Evolutionary conservation across 1,140 invertebrate genomes (phyloP).

Genomic region (Neotoxoptera formosana): DNA sequence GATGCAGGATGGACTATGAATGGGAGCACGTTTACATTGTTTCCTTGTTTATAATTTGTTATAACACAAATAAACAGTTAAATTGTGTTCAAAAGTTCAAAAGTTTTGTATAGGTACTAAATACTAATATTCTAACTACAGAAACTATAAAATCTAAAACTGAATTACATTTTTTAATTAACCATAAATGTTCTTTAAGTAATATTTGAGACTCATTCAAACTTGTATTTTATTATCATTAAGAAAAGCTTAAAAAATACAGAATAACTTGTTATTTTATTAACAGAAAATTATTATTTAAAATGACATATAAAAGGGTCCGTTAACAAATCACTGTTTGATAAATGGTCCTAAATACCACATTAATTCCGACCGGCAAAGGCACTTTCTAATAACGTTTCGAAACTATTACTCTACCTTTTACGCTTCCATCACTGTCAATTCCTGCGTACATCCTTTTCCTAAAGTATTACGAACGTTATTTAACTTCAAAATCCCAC

Average conservation of each 20-base stretch:
- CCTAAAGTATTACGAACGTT: conserved; percentile 1
- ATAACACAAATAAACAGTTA: too few relatives aligned
- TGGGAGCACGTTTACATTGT: too few relatives aligned
- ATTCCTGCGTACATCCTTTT: not conserved
- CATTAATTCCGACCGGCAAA: conserved; percentile 24
- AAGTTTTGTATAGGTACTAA: not conserved
- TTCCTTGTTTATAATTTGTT: too few relatives aligned
- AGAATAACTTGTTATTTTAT: not conserved
- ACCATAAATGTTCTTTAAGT: not conserved
- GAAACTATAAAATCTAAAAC: too few relatives aligned
- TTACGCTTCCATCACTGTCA: conserved; percentile 44
- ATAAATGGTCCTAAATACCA: conserved; percentile 40
- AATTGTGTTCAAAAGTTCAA: too few relatives aligned
- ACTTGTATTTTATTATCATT: not conserved
- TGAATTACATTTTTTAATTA: not conserved
- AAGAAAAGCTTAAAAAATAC: not conserved
- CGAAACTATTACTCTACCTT: conserved; percentile 42
- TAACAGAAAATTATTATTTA: conserved; percentile 25
- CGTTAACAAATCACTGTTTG: conserved; percentile 28
- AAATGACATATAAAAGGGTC: not conserved
- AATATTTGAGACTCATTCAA: not conserved
- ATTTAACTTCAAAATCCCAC: conserved; percentile 1
- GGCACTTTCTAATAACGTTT: conserved; percentile 41
- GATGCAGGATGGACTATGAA: too few relatives aligned
- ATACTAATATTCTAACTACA: not conserved